A percentile compares a stretch with the other conserved stretches of the same genome.
These are phyloP conservation scores for Thryonomys swinderianus DNA, from an alignment of 2,113 vertebrate species.

Conservation along the genomic window DNA sequence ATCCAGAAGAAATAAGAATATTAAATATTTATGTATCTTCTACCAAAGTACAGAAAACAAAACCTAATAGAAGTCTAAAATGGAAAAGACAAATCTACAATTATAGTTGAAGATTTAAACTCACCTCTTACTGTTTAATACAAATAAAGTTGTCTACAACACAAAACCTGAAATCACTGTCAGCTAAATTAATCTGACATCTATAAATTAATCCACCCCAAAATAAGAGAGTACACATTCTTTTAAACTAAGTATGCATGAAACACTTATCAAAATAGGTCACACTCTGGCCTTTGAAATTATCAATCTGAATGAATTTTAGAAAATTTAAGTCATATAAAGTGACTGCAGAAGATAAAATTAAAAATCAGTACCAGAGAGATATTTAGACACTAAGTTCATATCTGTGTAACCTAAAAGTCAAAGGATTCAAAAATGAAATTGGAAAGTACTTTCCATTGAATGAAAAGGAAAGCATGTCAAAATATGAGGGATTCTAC, in stretches of 20 bases:
- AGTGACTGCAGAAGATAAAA: not conserved
- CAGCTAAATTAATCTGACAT: not conserved
- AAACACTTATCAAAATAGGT: not conserved
- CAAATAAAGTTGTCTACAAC: not conserved
- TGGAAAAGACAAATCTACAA: not conserved
- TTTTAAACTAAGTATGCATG: not conserved
- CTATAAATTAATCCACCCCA: not conserved
- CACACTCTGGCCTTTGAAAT: not conserved
- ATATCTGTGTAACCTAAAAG: not conserved
- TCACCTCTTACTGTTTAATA: not conserved
- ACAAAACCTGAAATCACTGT: not conserved
- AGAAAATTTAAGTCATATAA: not conserved
- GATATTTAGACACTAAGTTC: not conserved
- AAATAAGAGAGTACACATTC: not conserved
- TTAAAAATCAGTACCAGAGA: conserved; percentile 7
- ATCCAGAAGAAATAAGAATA: not conserved
- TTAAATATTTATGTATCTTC: not conserved
- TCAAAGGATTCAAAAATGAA: conserved; percentile 34
- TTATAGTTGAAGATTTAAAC: not conserved
- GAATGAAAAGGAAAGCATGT: not conserved
- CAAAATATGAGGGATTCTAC: not conserved
- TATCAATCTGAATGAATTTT: not conserved
- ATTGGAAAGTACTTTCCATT: not conserved
- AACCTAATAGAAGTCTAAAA: not conserved
- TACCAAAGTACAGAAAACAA: not conserved